Evolutionary conservation across 2,113 vertebrate genomes (phyloP).

Genomic region (Myotis yumanensis): DNA sequence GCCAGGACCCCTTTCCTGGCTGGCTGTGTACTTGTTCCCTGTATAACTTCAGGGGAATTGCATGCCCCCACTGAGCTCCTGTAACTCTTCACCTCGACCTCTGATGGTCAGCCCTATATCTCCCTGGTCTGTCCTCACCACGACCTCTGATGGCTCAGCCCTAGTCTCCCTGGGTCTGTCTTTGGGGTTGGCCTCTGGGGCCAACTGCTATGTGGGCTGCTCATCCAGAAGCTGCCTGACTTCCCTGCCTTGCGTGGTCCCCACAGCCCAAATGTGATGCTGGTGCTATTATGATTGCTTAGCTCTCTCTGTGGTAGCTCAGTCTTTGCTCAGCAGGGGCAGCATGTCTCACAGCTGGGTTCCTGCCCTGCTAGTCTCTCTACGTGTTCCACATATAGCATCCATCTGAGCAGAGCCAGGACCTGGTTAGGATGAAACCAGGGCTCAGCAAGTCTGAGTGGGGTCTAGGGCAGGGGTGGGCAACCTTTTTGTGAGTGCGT

Average conservation of each 20-base stretch:
- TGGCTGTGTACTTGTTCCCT: neutral
- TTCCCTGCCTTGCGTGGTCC: neutral
- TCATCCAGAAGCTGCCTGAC: neutral
- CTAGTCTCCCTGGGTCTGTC: neutral
- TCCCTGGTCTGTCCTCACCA: neutral
- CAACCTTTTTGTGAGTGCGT: too few relatives aligned
- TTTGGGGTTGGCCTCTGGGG: neutral
- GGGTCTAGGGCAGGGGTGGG: neutral
- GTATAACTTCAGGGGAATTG: neutral
- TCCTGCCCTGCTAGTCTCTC: neutral
- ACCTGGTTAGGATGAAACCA: neutral
- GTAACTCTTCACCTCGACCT: neutral
- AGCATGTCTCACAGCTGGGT: fast-evolving
- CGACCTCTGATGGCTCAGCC: neutral
- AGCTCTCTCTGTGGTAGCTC: neutral
- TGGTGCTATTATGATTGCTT: fast-evolving
- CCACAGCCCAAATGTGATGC: fast-evolving
- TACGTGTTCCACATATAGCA: neutral
- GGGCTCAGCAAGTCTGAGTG: neutral
- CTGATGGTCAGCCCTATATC: neutral
- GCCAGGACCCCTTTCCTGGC: neutral
- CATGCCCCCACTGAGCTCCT: neutral
- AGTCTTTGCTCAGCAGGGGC: neutral
- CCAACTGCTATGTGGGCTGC: neutral
- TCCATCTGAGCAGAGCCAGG: neutral